Evolutionary conservation across 2,113 vertebrate genomes (phyloP).

Genomic region (Pipa parva): DNA sequence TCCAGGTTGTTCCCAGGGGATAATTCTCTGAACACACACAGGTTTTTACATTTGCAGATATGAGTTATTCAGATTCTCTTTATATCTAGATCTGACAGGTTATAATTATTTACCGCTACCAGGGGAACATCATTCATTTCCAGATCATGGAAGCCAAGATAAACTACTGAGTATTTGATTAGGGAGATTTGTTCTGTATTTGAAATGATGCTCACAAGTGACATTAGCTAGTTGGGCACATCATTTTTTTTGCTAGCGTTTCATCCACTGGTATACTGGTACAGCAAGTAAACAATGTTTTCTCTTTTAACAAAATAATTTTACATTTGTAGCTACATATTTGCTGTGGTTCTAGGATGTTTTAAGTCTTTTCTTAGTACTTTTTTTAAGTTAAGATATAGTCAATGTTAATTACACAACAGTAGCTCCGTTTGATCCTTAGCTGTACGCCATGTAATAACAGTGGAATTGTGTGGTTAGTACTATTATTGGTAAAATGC

Average conservation of each 20-base stretch:
- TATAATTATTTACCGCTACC: conserved; percentile 10
- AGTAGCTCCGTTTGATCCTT: too few species aligned
- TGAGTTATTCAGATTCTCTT: conserved; percentile 15
- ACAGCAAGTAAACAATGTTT: conserved; percentile 32
- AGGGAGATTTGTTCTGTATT: conserved; percentile 13
- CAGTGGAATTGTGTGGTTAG: too few species aligned
- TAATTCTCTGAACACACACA: neutral
- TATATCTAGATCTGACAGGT: conserved; percentile 18
- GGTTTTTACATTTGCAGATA: conserved; percentile 17
- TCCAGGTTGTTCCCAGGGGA: neutral
- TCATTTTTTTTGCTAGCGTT: conserved; percentile 12
- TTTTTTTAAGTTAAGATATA: too few species aligned
- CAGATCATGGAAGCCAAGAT: conserved; percentile 12
- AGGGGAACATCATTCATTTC: conserved; percentile 19
- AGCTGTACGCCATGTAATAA: too few species aligned
- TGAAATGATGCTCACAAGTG: conserved; percentile 15
- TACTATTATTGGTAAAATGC: too few species aligned
- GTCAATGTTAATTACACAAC: too few species aligned
- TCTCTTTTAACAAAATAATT: too few species aligned
- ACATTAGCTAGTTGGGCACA: conserved; percentile 1
- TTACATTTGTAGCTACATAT: too few species aligned
- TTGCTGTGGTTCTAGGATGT: too few species aligned
- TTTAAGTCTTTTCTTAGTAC: too few species aligned
- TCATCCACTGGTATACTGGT: conserved; percentile 18
- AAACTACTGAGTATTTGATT: conserved; percentile 28